phyloP scores from a whole-genome alignment of 1,140 invertebrate species.

The Bombus superbus region DNA sequence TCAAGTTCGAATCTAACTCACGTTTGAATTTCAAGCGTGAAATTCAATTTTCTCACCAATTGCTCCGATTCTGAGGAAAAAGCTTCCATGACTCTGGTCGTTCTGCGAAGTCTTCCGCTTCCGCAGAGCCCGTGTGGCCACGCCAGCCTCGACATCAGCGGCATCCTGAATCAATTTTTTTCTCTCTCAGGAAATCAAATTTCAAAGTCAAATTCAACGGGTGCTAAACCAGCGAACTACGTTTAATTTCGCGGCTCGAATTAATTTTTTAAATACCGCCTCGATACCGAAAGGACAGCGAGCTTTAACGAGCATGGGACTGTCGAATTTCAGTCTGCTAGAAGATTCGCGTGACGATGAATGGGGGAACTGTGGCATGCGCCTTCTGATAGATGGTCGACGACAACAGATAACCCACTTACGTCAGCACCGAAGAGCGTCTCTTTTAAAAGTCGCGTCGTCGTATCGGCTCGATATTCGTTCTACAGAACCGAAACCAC shows the following conservation, averaged over 20 bases:
- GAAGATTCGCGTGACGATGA: conserved; percentile 22
- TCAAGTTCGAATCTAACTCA: too few species aligned
- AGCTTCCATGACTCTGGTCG: conserved; percentile 96
- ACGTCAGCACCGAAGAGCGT: conserved; percentile 39
- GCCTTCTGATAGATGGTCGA: conserved; percentile 6
- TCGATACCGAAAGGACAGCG: background rate
- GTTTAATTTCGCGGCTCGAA: background rate
- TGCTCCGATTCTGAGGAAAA: conserved; percentile 97
- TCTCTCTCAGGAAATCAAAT: background rate
- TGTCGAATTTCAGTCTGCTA: conserved; percentile 20
- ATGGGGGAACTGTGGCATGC: background rate
- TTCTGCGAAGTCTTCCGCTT: conserved; percentile 96
- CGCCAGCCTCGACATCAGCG: conserved; percentile 88
- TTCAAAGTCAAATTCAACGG: background rate
- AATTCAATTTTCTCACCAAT: conserved; percentile 88
- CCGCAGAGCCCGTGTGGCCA: conserved; percentile 86
- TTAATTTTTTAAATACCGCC: background rate
- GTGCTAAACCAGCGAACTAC: too few species aligned
- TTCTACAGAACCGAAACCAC: background rate
- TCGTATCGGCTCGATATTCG: conserved; percentile 12
- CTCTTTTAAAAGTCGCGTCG: conserved; percentile 25
- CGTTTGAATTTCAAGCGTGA: background rate
- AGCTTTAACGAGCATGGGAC: conserved; percentile 3
- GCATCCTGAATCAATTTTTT: conserved; percentile 77
- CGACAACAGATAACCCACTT: conserved; percentile 39